Percentiles rank a stretch among this genome's conserved stretches.
Evolutionary conservation across 2,888 invertebrate genomes (phyloP).

Genomic region (Parnassius orleans): DNA sequence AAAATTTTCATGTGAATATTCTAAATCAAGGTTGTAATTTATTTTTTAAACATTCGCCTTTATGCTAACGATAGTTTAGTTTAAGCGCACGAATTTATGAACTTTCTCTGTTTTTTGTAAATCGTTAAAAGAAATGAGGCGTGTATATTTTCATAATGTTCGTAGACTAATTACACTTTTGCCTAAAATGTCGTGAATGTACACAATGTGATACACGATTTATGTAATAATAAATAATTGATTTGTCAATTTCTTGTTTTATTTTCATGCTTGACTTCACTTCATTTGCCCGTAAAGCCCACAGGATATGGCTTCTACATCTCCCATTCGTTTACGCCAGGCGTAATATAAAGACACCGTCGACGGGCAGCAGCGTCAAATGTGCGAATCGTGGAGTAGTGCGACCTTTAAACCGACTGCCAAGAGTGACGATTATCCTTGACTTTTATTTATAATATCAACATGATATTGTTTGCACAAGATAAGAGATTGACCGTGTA

Average conservation of each 20-base stretch:
- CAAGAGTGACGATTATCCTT: too few species aligned
- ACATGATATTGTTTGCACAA: too few species aligned
- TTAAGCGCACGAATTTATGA: slow-evolving; percentile 76
- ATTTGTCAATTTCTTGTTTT: slow-evolving; percentile 26
- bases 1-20: slow-evolving; percentile 25
- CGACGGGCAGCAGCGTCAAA: too few species aligned
- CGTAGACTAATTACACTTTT: slow-evolving; percentile 70
- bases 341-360: too few species aligned
- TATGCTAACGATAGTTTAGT: slow-evolving; percentile 55
- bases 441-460: too few species aligned
- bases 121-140: slow-evolving; percentile 52
- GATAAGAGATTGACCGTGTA: too few species aligned
- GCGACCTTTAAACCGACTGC: too few species aligned
- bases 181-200: slow-evolving; percentile 75
- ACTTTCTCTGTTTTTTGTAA: slow-evolving; percentile 22
- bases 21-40: slow-evolving; percentile 57
- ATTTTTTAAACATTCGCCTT: slow-evolving; percentile 52
- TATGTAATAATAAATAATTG: slow-evolving; percentile 73
- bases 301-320: too few species aligned
- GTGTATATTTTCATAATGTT: slow-evolving; percentile 65
- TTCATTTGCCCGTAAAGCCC: too few species aligned
- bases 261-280: background rate
- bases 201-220: slow-evolving; percentile 79
- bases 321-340: too few species aligned
- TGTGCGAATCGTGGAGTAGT: too few species aligned